Percentiles rank a stretch among this genome's conserved stretches.
These are phyloP conservation scores for Hemitrygon akajei DNA, from an alignment of 2,797 vertebrate species.

Conservation along the genomic window DNA sequence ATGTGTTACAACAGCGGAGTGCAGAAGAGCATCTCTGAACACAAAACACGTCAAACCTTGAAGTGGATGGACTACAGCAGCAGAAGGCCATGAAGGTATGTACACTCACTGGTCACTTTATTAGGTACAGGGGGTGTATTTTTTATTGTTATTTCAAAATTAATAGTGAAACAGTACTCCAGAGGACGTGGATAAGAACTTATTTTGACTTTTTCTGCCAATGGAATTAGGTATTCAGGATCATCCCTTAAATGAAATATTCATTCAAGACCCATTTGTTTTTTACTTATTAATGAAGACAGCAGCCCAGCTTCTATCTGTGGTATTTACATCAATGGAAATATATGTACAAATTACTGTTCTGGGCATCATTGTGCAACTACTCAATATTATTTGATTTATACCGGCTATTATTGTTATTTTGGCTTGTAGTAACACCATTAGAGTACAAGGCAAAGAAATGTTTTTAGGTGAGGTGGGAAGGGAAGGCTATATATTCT, in stretches of 20 bases:
- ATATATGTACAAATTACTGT: not conserved
- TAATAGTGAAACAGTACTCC: too few species aligned
- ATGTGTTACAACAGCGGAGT: too few species aligned
- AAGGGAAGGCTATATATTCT: not conserved
- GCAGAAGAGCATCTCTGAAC: too few species aligned
- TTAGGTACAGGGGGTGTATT: too few species aligned
- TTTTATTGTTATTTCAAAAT: too few species aligned
- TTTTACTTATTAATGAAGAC: not conserved
- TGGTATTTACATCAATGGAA: not conserved
- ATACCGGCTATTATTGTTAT: not conserved
- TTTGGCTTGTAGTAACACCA: not conserved
- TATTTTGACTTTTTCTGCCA: not conserved
- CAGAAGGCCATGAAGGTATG: too few species aligned
- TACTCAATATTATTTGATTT: not conserved
- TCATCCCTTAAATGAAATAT: not conserved
- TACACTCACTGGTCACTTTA: too few species aligned
- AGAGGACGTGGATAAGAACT: not conserved
- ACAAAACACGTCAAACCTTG: too few species aligned
- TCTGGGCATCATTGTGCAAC: not conserved
- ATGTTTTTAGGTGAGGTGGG: not conserved
- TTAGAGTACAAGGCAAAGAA: not conserved
- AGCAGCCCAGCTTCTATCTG: not conserved
- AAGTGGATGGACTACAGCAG: too few species aligned
- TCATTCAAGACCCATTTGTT: not conserved
- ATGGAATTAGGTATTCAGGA: not conserved